Conservation (phyloP, 2,888 invertebrate genomes). For the Helleia helle region DNA sequence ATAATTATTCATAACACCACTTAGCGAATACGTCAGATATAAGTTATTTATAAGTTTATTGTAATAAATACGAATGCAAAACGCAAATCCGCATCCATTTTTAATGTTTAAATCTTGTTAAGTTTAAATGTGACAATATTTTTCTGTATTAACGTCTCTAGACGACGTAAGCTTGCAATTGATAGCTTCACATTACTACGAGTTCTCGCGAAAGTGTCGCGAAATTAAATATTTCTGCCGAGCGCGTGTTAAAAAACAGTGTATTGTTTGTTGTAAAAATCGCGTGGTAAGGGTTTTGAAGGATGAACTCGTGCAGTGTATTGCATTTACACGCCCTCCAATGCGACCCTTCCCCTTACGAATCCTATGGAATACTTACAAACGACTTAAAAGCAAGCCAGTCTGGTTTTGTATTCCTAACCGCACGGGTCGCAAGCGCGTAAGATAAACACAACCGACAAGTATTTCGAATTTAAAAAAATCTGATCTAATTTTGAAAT, state of each 20-base stretch:
- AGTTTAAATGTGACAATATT: constrained; percentile 38
- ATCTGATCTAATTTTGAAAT: constrained; percentile 26
- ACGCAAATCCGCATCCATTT: constrained; percentile 24
- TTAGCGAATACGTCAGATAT: constrained; percentile 24
- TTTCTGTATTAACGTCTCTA: constrained; percentile 44
- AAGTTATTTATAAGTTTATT: constrained; percentile 29
- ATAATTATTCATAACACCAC: constrained; percentile 29
- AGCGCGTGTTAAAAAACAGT: background rate
- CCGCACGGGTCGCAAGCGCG: constrained; percentile 60
- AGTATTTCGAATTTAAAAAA: constrained; percentile 50
- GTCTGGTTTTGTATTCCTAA: constrained; percentile 67
- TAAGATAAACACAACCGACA: constrained; percentile 33
- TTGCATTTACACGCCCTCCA: constrained; percentile 68
- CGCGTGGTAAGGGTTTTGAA: constrained; percentile 54
- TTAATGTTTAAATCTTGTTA: constrained; percentile 43
- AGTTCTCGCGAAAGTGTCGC: constrained; percentile 2
- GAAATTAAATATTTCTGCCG: background rate
- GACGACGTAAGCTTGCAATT: constrained; percentile 42
- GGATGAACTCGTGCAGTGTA: constrained; percentile 58
- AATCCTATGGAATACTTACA: constrained; percentile 70
- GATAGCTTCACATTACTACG: constrained; percentile 27
- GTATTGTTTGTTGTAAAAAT: constrained; percentile 9
- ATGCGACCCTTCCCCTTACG: constrained; percentile 69
- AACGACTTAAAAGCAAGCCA: constrained; percentile 59
- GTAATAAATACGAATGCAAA: constrained; percentile 39